phyloP scores from a whole-genome alignment of 2,797 vertebrate species.

The Jordanella pulchra region DNA sequence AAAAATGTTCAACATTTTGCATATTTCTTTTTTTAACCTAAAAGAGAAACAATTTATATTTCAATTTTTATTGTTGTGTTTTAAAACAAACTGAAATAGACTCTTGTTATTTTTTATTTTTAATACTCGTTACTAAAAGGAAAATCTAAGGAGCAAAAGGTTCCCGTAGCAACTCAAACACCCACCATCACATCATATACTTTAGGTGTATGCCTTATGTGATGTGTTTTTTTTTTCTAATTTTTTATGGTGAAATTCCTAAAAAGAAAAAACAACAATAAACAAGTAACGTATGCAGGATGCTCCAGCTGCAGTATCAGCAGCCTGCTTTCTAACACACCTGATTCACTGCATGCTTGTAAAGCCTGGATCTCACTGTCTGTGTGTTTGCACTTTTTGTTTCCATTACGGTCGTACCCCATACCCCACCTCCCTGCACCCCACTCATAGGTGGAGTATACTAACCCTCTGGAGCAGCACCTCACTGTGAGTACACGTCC shows the following conservation, averaged over 20 bases:
- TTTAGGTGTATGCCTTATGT: too few relatives aligned
- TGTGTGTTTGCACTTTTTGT: constrained; percentile 71
- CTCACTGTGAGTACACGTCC: constrained; percentile 90
- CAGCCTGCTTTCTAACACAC: constrained; percentile 28
- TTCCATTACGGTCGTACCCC: constrained; percentile 67
- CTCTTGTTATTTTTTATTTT: too few relatives aligned
- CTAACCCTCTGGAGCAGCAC: constrained; percentile 92
- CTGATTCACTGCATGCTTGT: constrained; percentile 63
- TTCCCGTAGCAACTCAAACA: too few relatives aligned
- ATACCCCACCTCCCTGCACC: constrained; percentile 57
- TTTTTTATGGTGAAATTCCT: not conserved
- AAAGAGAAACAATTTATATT: too few relatives aligned
- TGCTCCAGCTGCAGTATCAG: not conserved
- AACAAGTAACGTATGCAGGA: constrained; percentile 1
- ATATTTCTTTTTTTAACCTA: too few relatives aligned
- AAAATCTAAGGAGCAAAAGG: too few relatives aligned
- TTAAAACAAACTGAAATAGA: too few relatives aligned
- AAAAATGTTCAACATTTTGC: too few relatives aligned
- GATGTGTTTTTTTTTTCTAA: too few relatives aligned
- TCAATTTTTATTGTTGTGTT: too few relatives aligned
- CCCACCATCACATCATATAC: too few relatives aligned
- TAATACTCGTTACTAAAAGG: too few relatives aligned
- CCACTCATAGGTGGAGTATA: constrained; percentile 86
- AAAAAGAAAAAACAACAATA: constrained; percentile 6
- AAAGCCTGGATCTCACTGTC: constrained; percentile 65